These are phyloP conservation scores for Gari tellinella DNA, from an alignment of 2,888 invertebrate species.

Conservation along the genomic window DNA sequence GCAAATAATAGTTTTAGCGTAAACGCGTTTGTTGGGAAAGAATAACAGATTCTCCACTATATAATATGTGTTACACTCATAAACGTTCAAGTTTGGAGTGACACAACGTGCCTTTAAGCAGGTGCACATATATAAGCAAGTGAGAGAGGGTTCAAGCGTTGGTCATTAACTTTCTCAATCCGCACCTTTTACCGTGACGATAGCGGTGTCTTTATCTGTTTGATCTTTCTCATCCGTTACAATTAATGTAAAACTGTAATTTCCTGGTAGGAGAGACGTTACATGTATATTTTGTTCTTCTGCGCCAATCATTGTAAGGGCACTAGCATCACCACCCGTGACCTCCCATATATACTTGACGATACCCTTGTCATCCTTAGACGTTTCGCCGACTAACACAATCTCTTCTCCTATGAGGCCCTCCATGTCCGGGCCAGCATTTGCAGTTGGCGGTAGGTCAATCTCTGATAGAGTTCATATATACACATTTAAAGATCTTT, in stretches of 20 bases:
- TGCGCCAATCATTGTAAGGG: constrained; percentile 12
- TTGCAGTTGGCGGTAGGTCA: constrained; percentile 41
- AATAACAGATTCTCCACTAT: no score
- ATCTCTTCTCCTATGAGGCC: constrained; percentile 23
- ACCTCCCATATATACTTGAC: constrained; percentile 39
- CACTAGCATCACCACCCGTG: neutral
- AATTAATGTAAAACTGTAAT: constrained; percentile 35
- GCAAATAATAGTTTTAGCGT: no score
- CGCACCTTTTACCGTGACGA: constrained; percentile 46
- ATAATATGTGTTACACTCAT: no score
- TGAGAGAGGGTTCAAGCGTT: no score
- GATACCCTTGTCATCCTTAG: constrained; percentile 32
- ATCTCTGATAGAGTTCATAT: constrained; percentile 13
- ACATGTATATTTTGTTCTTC: constrained; percentile 5
- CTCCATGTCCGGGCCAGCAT: constrained; percentile 41
- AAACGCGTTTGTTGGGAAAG: no score
- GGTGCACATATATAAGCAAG: no score
- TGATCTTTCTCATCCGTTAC: constrained; percentile 47
- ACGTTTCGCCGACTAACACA: constrained; percentile 24
- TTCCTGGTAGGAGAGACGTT: constrained; percentile 14
- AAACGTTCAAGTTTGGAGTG: no score
- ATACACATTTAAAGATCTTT: no score
- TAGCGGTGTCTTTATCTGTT: constrained; percentile 34
- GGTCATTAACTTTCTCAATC: neutral
- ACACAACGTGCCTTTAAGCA: no score